Evolutionary conservation across 1,140 invertebrate species (phyloP), one percentile per base, ranked within the genome.

Genomic region (Bombus picipes): DNA sequence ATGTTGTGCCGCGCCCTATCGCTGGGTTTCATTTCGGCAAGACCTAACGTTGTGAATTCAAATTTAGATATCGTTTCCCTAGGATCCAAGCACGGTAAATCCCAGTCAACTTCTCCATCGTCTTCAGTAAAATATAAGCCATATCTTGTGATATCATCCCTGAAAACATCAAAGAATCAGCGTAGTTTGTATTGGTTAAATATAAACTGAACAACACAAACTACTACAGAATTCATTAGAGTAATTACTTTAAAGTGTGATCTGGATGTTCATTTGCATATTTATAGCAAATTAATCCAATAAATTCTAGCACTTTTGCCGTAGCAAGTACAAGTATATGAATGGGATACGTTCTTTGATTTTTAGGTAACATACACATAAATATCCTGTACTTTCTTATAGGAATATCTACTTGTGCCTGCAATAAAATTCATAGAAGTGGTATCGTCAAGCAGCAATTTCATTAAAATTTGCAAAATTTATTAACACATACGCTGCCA

Each of bases 61-160:
- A 99, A 99, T 95, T 99, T 99, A 6, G 97, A 97, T 87, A 99
- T 97, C 32, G 97, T 97, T 95, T 99, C 98, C 90, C 96, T 96
- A 22, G 97, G 96, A 94, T 99, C 98, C 8, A 99, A 96, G 90
- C 97, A 97, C 2, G 98, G 98, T 94, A 99, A 99, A 90, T 99
- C 98, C 94, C 96, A 97, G 94, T 99, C 98, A 62, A 99, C 98
- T 95, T 99, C 98, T n/a, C 99, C 99, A 94, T 99, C 98, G 92
- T 99, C 99, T 96, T 99, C 99, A 32, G 98, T 98, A 92, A 99
- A 98, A 92, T 98, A 98, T 66, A 99, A 95, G 70, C 98, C 98
- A 95, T 98, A 99, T 89, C 97, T 96, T 66, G 96, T 94, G 6
- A 97, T 96, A 81, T 95, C 94, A 73, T 95, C 94, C 73, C 96